Percentiles rank a stretch among this genome's conserved stretches.
Conservation (phyloP, 2,113 vertebrate species). For the Macquaria australasica region DNA sequence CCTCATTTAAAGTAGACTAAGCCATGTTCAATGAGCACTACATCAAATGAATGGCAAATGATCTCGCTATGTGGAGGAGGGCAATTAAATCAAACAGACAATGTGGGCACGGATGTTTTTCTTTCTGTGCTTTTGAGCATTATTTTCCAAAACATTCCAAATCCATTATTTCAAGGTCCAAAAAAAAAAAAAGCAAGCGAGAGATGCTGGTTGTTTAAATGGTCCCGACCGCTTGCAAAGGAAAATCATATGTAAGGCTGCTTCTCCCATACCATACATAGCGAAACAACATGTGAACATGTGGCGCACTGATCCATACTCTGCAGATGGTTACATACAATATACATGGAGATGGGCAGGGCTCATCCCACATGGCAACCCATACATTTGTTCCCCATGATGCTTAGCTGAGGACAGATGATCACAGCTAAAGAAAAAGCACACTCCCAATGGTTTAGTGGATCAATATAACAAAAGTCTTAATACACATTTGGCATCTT, state of each 20-base stretch:
- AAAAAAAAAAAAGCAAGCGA: conserved; percentile 32
- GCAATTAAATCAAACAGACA: conserved; percentile 45
- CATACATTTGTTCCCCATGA: conserved; percentile 20
- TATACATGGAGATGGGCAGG: conserved; percentile 53
- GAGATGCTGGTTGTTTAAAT: conserved; percentile 25
- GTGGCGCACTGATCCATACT: conserved; percentile 45
- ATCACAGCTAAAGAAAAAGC: too few relatives aligned
- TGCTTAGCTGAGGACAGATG: conserved; percentile 8
- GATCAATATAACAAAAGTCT: background rate
- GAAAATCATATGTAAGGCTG: conserved; percentile 13
- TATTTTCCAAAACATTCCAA: conserved; percentile 44
- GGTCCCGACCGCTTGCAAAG: background rate
- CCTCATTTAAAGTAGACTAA: conserved; percentile 57
- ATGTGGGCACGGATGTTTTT: conserved; percentile 9
- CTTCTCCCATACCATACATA: conserved; percentile 12
- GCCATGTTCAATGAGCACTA: conserved; percentile 24
- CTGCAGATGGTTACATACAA: conserved; percentile 69
- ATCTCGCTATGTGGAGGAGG: conserved; percentile 27
- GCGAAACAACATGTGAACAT: conserved; percentile 49
- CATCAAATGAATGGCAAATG: conserved; percentile 44
- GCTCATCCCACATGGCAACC: conserved; percentile 29
- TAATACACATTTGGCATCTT: background rate
- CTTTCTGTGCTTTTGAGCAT: conserved; percentile 30
- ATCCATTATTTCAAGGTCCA: conserved; percentile 35
- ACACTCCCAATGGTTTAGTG: too few relatives aligned